phyloP scores from a whole-genome alignment of 2,113 vertebrate species.

The Rutilus rutilus region DNA sequence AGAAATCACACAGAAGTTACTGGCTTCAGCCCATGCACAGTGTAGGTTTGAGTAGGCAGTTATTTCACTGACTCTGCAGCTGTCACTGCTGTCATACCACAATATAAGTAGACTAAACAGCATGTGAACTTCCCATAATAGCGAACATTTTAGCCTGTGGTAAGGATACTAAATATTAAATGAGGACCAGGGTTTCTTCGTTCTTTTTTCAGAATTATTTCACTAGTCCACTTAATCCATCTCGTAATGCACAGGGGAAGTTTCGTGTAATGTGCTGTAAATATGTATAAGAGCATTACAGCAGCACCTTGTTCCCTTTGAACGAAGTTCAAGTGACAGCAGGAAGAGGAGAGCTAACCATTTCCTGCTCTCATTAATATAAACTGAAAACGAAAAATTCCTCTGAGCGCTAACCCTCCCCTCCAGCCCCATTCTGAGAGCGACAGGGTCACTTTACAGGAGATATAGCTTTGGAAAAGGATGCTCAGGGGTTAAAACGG shows the following conservation, averaged over 20 bases:
- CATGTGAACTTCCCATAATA: constrained; percentile 23
- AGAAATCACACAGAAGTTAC: background rate
- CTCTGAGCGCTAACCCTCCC: constrained; percentile 49
- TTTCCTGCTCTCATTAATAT: constrained; percentile 72
- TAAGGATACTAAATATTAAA: constrained; percentile 57
- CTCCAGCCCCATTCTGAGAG: constrained; percentile 26
- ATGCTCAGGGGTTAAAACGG: constrained; percentile 47
- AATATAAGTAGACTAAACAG: constrained; percentile 19
- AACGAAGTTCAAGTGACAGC: constrained; percentile 56
- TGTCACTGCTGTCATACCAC: background rate
- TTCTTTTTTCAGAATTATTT: constrained; percentile 47
- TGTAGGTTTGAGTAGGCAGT: background rate
- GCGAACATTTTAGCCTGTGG: constrained; percentile 23
- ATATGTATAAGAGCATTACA: constrained; percentile 59
- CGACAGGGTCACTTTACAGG: constrained; percentile 38
- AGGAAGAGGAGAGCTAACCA: constrained; percentile 54
- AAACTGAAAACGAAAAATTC: constrained; percentile 65
- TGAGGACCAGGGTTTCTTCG: constrained; percentile 8
- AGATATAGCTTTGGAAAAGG: constrained; percentile 28
- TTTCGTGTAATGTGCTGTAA: constrained; percentile 55
- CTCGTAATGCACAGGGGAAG: constrained; percentile 60
- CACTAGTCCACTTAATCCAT: constrained; percentile 57
- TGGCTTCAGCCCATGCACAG: background rate
- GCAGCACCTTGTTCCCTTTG: constrained; percentile 49
- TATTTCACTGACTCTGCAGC: background rate